Evolutionary conservation across 2,113 vertebrate species (phyloP).

Genomic region (Scortum barcoo): DNA sequence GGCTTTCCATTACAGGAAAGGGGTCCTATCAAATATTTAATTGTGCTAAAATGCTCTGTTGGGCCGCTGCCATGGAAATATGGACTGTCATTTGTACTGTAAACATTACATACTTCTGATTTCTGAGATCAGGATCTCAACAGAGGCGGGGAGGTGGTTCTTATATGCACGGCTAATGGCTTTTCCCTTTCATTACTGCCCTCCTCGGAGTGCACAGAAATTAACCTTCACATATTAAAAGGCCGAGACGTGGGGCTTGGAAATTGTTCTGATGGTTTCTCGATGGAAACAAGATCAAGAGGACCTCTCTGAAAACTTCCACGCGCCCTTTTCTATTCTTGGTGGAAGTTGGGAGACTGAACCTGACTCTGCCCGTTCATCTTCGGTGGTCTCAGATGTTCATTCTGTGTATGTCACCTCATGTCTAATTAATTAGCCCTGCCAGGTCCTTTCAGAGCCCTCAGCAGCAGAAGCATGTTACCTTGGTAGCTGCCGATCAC

Average conservation of each 20-base stretch:
- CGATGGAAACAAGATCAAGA: conserved; percentile 16
- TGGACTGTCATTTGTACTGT: conserved; percentile 63
- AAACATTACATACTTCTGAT: conserved; percentile 64
- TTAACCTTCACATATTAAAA: conserved; percentile 29
- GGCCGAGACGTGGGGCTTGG: conserved; percentile 23
- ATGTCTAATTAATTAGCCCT: conserved; percentile 71
- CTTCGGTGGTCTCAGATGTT: conserved; percentile 48
- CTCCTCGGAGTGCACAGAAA: conserved; percentile 62
- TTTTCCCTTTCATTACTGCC: conserved; percentile 80
- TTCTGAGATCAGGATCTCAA: conserved; percentile 52
- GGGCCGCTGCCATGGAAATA: conserved; percentile 74
- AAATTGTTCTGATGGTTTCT: conserved; percentile 18
- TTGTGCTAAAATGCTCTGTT: conserved; percentile 62
- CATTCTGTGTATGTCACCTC: conserved; percentile 58
- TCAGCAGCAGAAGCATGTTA: conserved; percentile 45
- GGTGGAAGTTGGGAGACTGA: conserved; percentile 5
- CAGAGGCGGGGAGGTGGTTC: conserved; percentile 42
- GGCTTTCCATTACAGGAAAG: conserved; percentile 68
- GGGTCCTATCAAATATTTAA: conserved; percentile 70
- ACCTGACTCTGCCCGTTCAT: neutral
- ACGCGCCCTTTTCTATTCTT: neutral
- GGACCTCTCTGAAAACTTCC: conserved; percentile 28
- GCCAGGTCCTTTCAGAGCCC: conserved; percentile 49
- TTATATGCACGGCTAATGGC: conserved; percentile 65
- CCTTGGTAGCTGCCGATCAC: conserved; percentile 35